phyloP scores from a whole-genome alignment of 2,797 vertebrate species.

The Uromys caudimaculatus region DNA sequence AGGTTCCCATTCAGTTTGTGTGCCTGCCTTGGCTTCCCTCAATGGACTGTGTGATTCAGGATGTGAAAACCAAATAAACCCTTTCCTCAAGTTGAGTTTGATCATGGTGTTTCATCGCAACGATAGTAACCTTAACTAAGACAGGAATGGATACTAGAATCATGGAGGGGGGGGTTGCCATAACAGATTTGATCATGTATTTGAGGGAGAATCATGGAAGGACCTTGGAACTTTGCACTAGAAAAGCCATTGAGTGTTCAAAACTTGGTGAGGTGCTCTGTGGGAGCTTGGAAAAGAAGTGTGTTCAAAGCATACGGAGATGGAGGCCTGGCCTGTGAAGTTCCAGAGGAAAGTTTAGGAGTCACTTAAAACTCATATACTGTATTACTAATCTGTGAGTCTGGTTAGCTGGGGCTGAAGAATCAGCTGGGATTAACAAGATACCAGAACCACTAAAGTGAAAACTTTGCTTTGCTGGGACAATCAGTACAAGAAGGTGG shows the following conservation, averaged over 20 bases:
- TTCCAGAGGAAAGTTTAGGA: not conserved
- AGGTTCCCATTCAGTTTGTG: not conserved
- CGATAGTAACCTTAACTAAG: not conserved
- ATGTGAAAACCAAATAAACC: not conserved
- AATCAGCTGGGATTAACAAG: not conserved
- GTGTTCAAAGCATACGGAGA: not conserved
- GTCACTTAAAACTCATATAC: not conserved
- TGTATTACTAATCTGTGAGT: not conserved
- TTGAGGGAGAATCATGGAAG: not conserved
- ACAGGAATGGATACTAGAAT: not conserved
- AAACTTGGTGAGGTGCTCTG: not conserved
- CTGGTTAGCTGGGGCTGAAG: not conserved
- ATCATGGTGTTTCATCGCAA: not conserved
- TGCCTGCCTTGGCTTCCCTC: not conserved
- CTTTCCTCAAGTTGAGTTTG: not conserved
- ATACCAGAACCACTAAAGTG: not conserved
- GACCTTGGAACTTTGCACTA: not conserved
- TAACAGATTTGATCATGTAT: not conserved
- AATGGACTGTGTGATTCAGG: not conserved
- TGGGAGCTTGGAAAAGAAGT: not conserved
- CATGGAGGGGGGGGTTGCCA: not conserved
- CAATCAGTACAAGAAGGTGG: not conserved
- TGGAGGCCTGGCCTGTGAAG: not conserved
- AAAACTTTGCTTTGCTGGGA: not conserved
- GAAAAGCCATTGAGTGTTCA: not conserved